Evolutionary conservation across 2,888 invertebrate genomes (phyloP).

Genomic region (Loripinus fragilis): DNA sequence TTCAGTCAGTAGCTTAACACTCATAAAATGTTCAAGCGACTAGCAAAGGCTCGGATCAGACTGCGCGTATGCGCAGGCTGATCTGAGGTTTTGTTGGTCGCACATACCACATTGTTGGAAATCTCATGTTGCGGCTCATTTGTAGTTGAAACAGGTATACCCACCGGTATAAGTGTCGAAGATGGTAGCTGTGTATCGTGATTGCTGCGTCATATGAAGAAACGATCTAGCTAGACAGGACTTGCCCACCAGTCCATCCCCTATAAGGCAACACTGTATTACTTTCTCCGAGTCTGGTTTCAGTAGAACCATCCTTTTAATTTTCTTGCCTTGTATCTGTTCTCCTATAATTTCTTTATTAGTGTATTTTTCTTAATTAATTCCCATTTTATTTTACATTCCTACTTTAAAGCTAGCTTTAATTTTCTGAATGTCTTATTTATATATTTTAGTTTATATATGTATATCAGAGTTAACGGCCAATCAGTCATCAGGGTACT

Average conservation of each 20-base stretch:
- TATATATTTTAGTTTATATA: background rate
- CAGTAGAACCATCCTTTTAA: background rate
- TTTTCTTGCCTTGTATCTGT: background rate
- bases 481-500: background rate
- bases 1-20: too few relatives aligned
- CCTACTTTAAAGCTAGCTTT: background rate
- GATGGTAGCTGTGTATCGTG: slow-evolving; percentile 64
- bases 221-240: slow-evolving; percentile 66
- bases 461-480: background rate
- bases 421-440: background rate
- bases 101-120: too few relatives aligned
- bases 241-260: slow-evolving; percentile 74
- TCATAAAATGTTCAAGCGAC: too few relatives aligned
- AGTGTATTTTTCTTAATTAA: too few relatives aligned
- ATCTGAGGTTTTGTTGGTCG: too few relatives aligned
- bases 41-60: too few relatives aligned
- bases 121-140: too few relatives aligned
- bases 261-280: slow-evolving; percentile 68
- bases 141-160: too few relatives aligned
- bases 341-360: too few relatives aligned
- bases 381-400: too few relatives aligned
- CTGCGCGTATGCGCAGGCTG: too few relatives aligned
- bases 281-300: background rate
- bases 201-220: slow-evolving; percentile 35
- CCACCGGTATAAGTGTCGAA: slow-evolving; percentile 72